phyloP scores from a whole-genome alignment of 2,113 vertebrate genomes.

The Hydropotes inermis region DNA sequence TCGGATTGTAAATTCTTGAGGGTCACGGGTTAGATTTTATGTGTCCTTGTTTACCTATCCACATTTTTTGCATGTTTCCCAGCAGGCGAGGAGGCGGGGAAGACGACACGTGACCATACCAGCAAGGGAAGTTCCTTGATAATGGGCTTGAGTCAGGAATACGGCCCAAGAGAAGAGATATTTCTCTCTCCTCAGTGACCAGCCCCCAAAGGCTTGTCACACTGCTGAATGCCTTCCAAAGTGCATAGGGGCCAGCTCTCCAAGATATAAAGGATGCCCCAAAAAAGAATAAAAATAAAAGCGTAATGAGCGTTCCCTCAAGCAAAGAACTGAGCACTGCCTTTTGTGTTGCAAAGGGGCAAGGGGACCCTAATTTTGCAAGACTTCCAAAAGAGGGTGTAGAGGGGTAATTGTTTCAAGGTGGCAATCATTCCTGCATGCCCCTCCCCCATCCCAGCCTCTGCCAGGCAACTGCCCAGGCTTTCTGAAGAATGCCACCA shows the following conservation, averaged over 20 bases:
- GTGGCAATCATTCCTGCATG: background rate
- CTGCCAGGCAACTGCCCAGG: background rate
- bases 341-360: background rate
- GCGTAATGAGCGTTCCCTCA: background rate
- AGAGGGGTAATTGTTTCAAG: background rate
- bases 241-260: background rate
- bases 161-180: background rate
- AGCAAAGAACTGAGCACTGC: background rate
- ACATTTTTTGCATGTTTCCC: background rate
- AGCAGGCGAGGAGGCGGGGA: background rate
- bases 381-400: background rate
- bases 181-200: background rate
- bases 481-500: background rate
- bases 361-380: background rate
- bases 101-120: fast-evolving
- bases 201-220: background rate
- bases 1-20: background rate
- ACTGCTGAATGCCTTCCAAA: background rate
- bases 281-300: slow-evolving; percentile 36
- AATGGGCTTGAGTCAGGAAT: background rate
- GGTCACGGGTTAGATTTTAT: background rate
- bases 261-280: background rate
- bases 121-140: background rate
- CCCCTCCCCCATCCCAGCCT: background rate
- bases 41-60: background rate